phyloP scores from a whole-genome alignment of 2,797 vertebrate species.

The Cercopithecus neglectus region DNA sequence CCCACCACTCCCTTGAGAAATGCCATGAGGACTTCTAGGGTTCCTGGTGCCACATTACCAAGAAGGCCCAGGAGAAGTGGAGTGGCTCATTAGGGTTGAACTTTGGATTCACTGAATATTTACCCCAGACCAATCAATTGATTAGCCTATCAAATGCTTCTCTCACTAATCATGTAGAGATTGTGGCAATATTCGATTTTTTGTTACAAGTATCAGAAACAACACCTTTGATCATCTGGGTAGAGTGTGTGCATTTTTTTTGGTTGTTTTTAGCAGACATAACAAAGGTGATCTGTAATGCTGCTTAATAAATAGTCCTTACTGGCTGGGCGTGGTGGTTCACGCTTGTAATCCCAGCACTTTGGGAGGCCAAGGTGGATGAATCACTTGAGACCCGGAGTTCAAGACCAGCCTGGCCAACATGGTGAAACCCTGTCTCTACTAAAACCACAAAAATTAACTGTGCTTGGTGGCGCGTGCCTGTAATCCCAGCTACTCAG shows the following conservation, averaged over 20 bases:
- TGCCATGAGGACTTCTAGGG: background rate
- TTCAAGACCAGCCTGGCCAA: no score
- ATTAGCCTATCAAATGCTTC: background rate
- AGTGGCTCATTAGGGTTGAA: background rate
- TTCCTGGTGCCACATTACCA: background rate
- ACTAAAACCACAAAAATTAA: no score
- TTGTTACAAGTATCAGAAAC: background rate
- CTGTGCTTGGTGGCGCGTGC: no score
- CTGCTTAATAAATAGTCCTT: background rate
- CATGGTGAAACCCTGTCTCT: no score
- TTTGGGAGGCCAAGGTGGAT: no score
- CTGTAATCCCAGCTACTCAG: no score
- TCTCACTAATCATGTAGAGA: background rate
- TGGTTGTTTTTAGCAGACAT: background rate
- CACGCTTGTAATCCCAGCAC: no score
- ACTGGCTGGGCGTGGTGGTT: no score
- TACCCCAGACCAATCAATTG: background rate
- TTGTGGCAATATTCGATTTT: background rate
- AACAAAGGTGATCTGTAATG: background rate
- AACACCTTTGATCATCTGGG: background rate
- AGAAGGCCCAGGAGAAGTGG: background rate
- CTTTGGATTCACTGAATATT: background rate
- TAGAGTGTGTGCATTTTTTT: rapidly evolving
- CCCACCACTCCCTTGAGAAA: background rate
- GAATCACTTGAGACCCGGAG: no score